Evolutionary conservation across 1,140 invertebrate genomes (phyloP), one percentile per base, ranked within the genome.

Genomic region (Philopotamus ludificatus): DNA sequence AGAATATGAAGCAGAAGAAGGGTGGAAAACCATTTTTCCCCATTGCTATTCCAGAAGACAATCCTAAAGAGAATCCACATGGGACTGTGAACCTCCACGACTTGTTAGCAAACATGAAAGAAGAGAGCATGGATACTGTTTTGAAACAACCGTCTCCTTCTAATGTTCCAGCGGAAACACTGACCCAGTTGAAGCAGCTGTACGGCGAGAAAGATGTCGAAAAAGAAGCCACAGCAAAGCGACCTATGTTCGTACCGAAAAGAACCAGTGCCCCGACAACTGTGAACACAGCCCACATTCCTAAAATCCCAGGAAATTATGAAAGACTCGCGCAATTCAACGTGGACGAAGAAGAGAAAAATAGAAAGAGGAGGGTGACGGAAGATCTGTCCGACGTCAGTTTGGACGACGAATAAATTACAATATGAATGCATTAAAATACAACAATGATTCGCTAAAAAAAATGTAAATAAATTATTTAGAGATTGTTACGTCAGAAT

Each of bases 391-490:
- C 68, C 3, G 68, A 70, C 60, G 68, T 70, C 16, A 64, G 50
- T 45, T 62, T 70, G 42, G 68, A 70, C 60, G 68, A 70, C 41
- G 64, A 70, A 44, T 69, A 49, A 61, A n/a, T n/a, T n/a, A n/a
- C n/a, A n/a, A n/a, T n/a, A n/a, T n/a, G n/a, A n/a, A n/a, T n/a
- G n/a, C n/a, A n/a, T n/a, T n/a, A n/a, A n/a, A n/a, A n/a, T n/a
- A n/a, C n/a, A n/a, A n/a, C n/a, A n/a, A n/a, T n/a, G n/a, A n/a
- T n/a, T n/a, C n/a, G n/a, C n/a, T n/a, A n/a, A n/a, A n/a, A n/a
- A n/a, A n/a, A n/a, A n/a, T n/a, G n/a, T n/a, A n/a, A n/a, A n/a
- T n/a, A n/a, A n/a, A n/a, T n/a, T n/a, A n/a, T n/a, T n/a, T n/a
- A n/a, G n/a, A n/a, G n/a, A n/a, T n/a, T n/a, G n/a, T n/a, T n/a